Evolutionary conservation across 2,888 invertebrate species (phyloP).

Genomic region (Drosophila yooni): DNA sequence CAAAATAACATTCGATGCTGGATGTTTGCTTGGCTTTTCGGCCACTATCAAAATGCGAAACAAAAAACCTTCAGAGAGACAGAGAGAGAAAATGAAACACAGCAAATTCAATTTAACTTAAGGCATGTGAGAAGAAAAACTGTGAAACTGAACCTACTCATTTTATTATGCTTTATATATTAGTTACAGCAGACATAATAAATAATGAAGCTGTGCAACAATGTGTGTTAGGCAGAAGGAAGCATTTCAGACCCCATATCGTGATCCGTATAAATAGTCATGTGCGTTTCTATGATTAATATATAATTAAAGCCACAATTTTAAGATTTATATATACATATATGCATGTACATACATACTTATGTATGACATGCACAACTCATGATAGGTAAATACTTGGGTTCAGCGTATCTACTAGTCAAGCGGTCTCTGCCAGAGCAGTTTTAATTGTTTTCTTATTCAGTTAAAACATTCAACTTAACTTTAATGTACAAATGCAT

Average conservation of each 20-base stretch:
- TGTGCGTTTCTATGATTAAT: background rate
- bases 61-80: background rate
- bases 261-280: background rate
- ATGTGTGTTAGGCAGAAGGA: background rate
- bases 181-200: background rate
- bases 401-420: background rate
- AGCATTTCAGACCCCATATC: background rate
- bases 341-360: background rate
- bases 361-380: background rate
- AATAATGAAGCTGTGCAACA: background rate
- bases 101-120: constrained; percentile 34
- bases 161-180: background rate
- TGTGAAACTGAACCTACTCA: background rate
- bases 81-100: background rate
- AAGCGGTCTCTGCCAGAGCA: background rate
- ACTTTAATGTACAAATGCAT: background rate
- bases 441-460: background rate
- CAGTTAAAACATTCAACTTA: background rate
- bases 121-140: constrained; percentile 18
- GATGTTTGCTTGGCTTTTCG: background rate
- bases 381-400: background rate
- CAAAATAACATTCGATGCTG: constrained; percentile 59
- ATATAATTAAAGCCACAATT: background rate
- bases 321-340: background rate
- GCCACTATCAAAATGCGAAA: background rate